Conservation (phyloP, 2,888 invertebrate genomes). For the Campoletis raptor region DNA sequence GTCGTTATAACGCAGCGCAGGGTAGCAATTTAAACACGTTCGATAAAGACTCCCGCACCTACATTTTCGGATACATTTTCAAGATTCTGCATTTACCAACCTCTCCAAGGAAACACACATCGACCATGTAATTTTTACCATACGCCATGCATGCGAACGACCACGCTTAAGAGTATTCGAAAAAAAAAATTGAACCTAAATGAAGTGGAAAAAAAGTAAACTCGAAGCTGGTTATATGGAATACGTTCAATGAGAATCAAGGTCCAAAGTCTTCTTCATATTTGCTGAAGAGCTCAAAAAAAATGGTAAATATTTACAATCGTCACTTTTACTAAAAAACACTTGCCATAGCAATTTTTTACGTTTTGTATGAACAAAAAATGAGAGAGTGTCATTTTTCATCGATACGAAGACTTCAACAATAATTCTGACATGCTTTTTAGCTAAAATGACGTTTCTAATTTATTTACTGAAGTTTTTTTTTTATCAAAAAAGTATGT, state of each 20-base stretch:
- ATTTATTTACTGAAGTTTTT: no score
- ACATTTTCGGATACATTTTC: slow-evolving; percentile 10
- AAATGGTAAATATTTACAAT: no score
- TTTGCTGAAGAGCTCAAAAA: no score
- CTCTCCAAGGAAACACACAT: background rate
- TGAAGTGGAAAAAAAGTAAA: background rate
- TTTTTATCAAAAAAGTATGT: background rate
- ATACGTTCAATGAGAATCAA: background rate
- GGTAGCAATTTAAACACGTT: slow-evolving; percentile 56
- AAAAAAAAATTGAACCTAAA: background rate
- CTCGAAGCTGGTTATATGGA: background rate
- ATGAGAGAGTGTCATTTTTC: no score
- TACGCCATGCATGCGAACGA: slow-evolving; percentile 43
- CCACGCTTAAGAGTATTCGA: background rate
- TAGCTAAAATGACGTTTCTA: no score
- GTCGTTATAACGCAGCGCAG: slow-evolving; percentile 42
- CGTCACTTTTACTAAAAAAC: no score
- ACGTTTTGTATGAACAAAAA: no score
- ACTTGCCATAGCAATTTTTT: no score
- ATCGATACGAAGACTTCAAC: no score
- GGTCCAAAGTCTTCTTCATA: background rate
- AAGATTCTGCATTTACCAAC: background rate
- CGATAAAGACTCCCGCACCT: slow-evolving; percentile 43
- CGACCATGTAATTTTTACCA: background rate
- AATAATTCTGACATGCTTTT: no score